Percentiles rank a stretch among this genome's conserved stretches.
Evolutionary conservation across 2,113 vertebrate genomes (phyloP).

Genomic region (Sapayoa aenigma): DNA sequence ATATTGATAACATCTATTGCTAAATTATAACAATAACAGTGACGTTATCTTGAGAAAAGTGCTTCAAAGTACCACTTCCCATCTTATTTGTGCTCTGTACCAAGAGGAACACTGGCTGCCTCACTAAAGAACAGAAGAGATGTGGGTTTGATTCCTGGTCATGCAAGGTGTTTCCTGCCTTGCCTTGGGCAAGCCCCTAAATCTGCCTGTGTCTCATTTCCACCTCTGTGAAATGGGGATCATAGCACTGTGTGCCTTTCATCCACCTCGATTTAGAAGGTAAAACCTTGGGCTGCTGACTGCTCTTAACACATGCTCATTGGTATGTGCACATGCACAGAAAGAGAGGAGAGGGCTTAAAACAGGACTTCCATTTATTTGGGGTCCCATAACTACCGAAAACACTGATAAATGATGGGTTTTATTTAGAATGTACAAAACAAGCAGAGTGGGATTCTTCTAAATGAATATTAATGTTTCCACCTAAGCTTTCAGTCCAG

Average conservation of each 20-base stretch:
- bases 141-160: constrained; percentile 36
- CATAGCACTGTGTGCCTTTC: neutral
- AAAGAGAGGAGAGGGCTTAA: neutral
- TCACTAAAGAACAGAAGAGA: neutral
- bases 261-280: neutral
- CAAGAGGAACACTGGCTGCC: neutral
- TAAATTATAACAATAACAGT: constrained; percentile 68
- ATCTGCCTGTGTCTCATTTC: constrained; percentile 35
- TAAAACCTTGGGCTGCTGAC: neutral
- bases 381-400: neutral
- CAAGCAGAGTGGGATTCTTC: neutral
- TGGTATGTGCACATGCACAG: rapidly evolving
- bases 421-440: neutral
- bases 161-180: neutral
- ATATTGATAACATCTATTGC: constrained; percentile 64
- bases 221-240: constrained; percentile 26
- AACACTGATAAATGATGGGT: neutral
- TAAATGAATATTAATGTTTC: neutral
- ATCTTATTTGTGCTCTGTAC: constrained; percentile 21
- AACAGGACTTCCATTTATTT: neutral
- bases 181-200: constrained; percentile 48
- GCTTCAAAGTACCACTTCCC: constrained; percentile 50
- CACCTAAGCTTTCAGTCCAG: neutral
- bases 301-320: neutral
- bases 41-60: constrained; percentile 52